Conservation (phyloP, 2,113 vertebrate genomes). For the Pseudopipra pipra region DNA sequence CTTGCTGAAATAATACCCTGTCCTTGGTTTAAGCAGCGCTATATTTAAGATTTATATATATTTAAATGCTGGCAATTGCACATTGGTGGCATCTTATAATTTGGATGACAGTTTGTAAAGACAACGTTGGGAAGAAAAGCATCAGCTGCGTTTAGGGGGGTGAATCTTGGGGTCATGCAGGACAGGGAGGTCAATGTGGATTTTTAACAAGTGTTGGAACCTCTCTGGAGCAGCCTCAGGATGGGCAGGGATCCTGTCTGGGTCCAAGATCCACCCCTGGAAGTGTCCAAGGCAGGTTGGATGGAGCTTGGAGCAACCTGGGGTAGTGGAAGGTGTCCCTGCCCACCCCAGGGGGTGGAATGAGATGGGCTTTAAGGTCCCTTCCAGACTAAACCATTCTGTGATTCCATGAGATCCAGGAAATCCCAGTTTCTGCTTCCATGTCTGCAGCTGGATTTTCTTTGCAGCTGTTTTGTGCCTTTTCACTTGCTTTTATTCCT, state of each 20-base stretch:
- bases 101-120: neutral
- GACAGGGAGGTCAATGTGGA: accelerated
- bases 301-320: neutral
- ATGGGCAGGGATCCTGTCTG: neutral
- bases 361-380: neutral
- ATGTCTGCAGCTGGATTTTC: accelerated
- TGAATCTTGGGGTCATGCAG: neutral
- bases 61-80: neutral
- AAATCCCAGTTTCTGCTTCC: neutral
- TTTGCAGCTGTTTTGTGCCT: neutral
- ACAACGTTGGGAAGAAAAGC: neutral
- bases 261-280: neutral
- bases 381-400: neutral
- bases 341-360: neutral
- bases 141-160: neutral
- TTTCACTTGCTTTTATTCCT: neutral
- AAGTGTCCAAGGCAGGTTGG: neutral
- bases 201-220: neutral
- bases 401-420: neutral
- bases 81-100: neutral
- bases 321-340: neutral
- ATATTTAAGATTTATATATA: neutral
- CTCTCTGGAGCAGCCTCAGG: neutral
- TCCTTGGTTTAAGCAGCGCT: neutral
- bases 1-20: neutral